Evolutionary conservation across 2,113 vertebrate species (phyloP).

Genomic region (Corvus hawaiiensis): DNA sequence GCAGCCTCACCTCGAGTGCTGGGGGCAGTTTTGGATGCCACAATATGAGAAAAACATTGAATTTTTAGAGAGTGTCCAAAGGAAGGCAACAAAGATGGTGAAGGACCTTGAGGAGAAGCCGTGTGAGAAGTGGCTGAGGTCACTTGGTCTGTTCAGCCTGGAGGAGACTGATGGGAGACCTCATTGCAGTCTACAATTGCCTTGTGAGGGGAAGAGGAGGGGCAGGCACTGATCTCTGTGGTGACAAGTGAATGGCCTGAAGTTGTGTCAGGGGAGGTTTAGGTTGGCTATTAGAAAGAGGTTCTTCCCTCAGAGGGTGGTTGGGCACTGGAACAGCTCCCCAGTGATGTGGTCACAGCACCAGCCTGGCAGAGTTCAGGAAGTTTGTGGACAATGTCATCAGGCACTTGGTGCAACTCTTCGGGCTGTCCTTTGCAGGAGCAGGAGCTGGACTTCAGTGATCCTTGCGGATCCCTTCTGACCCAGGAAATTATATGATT

Average conservation of each 20-base stretch:
- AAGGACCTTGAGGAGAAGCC: background rate
- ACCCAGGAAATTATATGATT: background rate
- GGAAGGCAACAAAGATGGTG: rapidly evolving
- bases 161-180: background rate
- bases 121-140: rapidly evolving
- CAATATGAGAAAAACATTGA: rapidly evolving
- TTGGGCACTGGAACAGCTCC: background rate
- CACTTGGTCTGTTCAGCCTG: background rate
- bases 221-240: background rate
- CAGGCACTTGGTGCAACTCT: background rate
- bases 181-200: too few relatives aligned
- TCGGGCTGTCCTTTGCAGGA: background rate
- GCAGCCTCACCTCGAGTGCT: background rate
- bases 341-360: background rate
- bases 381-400: rapidly evolving
- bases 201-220: background rate
- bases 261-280: background rate
- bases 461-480: background rate
- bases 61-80: rapidly evolving
- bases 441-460: background rate
- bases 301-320: background rate
- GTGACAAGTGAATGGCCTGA: background rate
- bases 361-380: background rate
- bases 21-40: rapidly evolving
- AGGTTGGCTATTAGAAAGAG: rapidly evolving